Percentiles rank a stretch among this genome's conserved stretches.
Conservation (phyloP, 2,113 vertebrate species). For the Candoia aspera region DNA sequence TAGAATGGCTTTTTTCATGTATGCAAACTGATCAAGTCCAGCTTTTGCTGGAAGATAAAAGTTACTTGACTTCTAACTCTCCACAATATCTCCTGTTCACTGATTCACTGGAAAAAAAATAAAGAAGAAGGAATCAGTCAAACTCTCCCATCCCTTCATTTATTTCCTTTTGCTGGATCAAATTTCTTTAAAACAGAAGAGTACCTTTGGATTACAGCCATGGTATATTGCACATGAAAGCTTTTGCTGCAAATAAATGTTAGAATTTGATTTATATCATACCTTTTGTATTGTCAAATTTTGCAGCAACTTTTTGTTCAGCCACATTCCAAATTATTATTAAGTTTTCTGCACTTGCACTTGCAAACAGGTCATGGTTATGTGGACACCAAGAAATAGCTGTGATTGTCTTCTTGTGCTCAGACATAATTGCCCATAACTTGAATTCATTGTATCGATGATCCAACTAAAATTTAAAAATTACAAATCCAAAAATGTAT, state of each 20-base stretch:
- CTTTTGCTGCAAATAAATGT: background rate
- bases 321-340: constrained; percentile 96
- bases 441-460: constrained; percentile 96
- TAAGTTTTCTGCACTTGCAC: constrained; percentile 89
- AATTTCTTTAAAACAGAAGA: background rate
- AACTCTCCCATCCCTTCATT: background rate
- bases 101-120: background rate
- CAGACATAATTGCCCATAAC: constrained; percentile 93
- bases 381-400: constrained; percentile 96
- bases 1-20: background rate
- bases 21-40: background rate
- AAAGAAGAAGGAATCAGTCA: background rate
- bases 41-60: background rate
- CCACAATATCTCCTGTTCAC: background rate
- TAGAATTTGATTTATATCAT: constrained; percentile 27
- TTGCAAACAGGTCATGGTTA: constrained; percentile 90
- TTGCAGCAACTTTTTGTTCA: constrained; percentile 88
- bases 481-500: constrained; percentile 29
- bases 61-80: background rate
- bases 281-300: constrained; percentile 95
- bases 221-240: background rate
- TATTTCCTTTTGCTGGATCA: background rate
- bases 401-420: constrained; percentile 98
- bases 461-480: constrained; percentile 80
- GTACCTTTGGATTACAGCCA: background rate